Conservation (phyloP, 2,113 vertebrate genomes). For the Thermophis baileyi region DNA sequence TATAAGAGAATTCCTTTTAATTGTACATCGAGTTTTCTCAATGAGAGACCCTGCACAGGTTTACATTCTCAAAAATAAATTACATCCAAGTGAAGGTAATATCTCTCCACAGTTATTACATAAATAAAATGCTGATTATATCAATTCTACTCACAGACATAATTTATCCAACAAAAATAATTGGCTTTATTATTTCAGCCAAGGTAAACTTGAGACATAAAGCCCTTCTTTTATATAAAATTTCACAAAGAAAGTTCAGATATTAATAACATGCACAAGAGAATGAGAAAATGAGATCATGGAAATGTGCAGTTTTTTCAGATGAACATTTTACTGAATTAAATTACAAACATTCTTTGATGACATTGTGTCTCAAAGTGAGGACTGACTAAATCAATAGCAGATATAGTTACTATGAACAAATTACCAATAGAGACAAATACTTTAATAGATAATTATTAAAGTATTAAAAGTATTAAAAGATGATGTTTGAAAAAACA, state of each 20-base stretch:
- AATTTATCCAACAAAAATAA: slow-evolving; percentile 16
- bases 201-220: slow-evolving; percentile 11
- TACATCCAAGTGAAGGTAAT: not conserved
- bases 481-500: no score
- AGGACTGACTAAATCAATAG: slow-evolving; percentile 47
- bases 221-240: slow-evolving; percentile 3
- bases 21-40: not conserved
- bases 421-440: slow-evolving; percentile 47
- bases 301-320: slow-evolving; percentile 57
- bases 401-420: slow-evolving; percentile 49
- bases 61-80: not conserved
- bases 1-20: not conserved
- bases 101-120: not conserved
- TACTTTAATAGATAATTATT: not conserved
- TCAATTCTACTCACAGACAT: slow-evolving; percentile 5
- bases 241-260: not conserved
- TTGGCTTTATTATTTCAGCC: not conserved
- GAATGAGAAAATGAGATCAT: slow-evolving; percentile 62
- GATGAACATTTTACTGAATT: slow-evolving; percentile 59
- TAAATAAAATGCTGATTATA: slow-evolving; percentile 11
- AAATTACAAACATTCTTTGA: slow-evolving; percentile 61
- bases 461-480: no score
- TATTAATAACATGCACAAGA: slow-evolving; percentile 9
- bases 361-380: slow-evolving; percentile 47
- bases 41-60: not conserved